Conservation (phyloP, 2,113 vertebrate genomes). For the Pterocles burchelli region DNA sequence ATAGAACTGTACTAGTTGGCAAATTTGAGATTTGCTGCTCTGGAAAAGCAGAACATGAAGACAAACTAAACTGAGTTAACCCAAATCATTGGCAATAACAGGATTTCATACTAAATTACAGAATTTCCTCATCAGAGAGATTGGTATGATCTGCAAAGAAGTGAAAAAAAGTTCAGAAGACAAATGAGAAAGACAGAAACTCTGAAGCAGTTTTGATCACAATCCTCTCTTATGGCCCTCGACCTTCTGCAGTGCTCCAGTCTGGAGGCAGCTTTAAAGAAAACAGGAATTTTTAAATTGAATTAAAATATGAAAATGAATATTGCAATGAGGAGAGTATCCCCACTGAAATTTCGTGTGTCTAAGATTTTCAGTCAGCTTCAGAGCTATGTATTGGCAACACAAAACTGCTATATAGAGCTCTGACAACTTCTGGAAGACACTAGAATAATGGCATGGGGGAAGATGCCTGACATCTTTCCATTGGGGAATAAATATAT, state of each 20-base stretch:
- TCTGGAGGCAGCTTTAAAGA: background rate
- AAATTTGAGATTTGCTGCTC: constrained; percentile 1
- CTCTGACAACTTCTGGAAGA: background rate
- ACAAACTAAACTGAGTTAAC: background rate
- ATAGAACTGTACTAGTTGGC: background rate
- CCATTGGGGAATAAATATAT: background rate
- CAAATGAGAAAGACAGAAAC: background rate
- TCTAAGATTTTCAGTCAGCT: background rate
- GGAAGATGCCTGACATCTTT: background rate
- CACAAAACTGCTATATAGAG: background rate
- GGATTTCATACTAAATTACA: constrained; percentile 9
- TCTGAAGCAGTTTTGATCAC: background rate
- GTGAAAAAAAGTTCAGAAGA: background rate
- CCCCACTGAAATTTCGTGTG: background rate
- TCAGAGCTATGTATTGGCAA: background rate
- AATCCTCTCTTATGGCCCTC: background rate
- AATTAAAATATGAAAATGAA: constrained; percentile 3
- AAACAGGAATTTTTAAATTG: background rate
- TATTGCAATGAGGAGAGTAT: background rate
- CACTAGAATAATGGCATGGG: background rate
- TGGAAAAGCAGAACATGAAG: background rate
- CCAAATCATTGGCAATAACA: background rate
- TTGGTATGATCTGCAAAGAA: background rate
- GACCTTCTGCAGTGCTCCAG: background rate
- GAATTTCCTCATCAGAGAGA: background rate